phyloP scores from a whole-genome alignment of 2,888 invertebrate species.

The Aleiodes testaceus region DNA sequence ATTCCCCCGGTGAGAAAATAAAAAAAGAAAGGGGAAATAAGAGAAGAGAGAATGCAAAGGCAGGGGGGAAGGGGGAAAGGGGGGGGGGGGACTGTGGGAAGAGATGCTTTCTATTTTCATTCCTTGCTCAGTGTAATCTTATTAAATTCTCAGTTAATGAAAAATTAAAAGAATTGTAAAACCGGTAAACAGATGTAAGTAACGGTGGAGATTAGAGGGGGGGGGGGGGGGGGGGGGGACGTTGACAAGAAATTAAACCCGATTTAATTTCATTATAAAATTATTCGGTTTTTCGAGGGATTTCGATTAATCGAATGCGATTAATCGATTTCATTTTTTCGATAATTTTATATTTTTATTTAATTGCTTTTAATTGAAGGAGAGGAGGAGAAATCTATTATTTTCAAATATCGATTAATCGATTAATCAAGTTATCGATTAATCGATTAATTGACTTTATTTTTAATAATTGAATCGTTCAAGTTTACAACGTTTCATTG shows the following conservation, averaged over 20 bases:
- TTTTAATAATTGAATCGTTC: too few relatives aligned
- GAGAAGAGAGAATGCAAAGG: constrained; percentile 5
- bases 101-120: constrained; percentile 28
- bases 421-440: too few relatives aligned
- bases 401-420: too few relatives aligned
- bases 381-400: too few relatives aligned
- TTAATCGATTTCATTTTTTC: too few relatives aligned
- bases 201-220: constrained; percentile 14
- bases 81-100: constrained; percentile 4
- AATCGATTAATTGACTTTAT: too few relatives aligned
- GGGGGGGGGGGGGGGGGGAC: too few relatives aligned
- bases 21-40: constrained; percentile 4
- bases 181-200: constrained; percentile 18
- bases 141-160: constrained; percentile 31
- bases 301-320: too few relatives aligned
- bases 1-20: constrained; percentile 26
- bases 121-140: constrained; percentile 30
- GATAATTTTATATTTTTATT: too few relatives aligned
- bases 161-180: constrained; percentile 36
- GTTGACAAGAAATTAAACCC: constrained; percentile 1
- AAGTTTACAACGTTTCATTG: too few relatives aligned
- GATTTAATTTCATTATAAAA: background rate
- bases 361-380: too few relatives aligned
- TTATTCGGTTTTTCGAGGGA: too few relatives aligned
- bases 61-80: background rate